Evolutionary conservation across 1,140 invertebrate species (phyloP).

Genomic region (Caerostris extrusa): DNA sequence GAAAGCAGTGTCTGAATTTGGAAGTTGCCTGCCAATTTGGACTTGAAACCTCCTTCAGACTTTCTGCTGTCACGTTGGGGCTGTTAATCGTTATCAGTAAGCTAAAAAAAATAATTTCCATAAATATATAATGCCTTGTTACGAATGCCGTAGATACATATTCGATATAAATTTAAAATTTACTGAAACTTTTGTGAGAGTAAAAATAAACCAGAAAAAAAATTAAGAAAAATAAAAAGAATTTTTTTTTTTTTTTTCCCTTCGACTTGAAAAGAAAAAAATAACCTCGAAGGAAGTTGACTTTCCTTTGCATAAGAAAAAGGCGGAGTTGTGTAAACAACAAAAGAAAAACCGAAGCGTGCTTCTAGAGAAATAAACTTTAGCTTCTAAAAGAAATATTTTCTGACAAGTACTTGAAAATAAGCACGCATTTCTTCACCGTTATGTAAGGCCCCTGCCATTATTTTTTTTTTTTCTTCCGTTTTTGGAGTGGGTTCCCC

Average conservation of each 20-base stretch:
- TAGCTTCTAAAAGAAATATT: not conserved
- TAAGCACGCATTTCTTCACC: not conserved
- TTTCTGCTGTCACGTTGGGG: too few species aligned
- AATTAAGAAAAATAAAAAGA: not conserved
- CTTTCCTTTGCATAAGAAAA: slow-evolving; percentile 19
- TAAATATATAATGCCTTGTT: too few species aligned
- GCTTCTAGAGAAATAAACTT: not conserved
- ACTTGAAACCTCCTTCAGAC: too few species aligned
- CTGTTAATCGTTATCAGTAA: too few species aligned
- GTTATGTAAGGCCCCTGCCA: not conserved
- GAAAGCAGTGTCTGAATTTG: too few species aligned
- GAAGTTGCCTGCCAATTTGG: too few species aligned
- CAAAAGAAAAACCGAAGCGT: not conserved
- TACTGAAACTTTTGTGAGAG: too few species aligned
- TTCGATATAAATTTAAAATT: too few species aligned
- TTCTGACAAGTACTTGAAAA: slow-evolving; percentile 29
- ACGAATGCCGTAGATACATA: too few species aligned
- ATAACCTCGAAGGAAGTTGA: not conserved
- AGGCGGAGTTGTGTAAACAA: not conserved
- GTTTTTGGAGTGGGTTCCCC: not conserved
- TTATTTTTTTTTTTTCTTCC: not conserved
- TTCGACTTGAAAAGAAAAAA: not conserved
- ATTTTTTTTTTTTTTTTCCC: not conserved
- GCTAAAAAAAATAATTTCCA: too few species aligned
- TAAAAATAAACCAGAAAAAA: not conserved